Percentiles rank a stretch among this genome's conserved stretches.
Evolutionary conservation across 2,797 vertebrate genomes (phyloP).

Genomic region (Spizella passerina): DNA sequence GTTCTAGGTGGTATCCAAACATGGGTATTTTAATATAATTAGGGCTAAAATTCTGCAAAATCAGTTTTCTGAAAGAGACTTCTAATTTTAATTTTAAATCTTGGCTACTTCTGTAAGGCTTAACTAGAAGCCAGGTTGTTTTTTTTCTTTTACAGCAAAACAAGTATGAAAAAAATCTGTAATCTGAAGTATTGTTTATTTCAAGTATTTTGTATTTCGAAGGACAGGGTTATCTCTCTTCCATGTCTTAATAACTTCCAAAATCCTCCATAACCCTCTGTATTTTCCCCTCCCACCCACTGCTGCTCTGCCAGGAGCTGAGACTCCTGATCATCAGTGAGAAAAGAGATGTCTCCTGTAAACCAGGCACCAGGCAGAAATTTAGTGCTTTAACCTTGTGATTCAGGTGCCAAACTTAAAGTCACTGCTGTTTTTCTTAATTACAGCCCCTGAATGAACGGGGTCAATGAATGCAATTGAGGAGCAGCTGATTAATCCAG

Average conservation of each 20-base stretch:
- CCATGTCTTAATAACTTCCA: neutral
- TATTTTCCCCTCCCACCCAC: neutral
- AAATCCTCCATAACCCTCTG: neutral
- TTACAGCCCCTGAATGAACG: slow-evolving; percentile 43
- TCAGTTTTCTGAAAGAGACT: neutral
- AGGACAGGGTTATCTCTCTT: neutral
- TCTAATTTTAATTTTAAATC: neutral
- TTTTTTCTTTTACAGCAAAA: neutral
- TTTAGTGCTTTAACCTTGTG: slow-evolving; percentile 48
- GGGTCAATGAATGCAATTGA: slow-evolving; percentile 29
- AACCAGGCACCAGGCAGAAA: slow-evolving; percentile 40
- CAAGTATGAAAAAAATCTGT: neutral
- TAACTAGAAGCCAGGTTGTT: neutral
- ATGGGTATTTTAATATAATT: neutral
- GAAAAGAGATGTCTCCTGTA: neutral
- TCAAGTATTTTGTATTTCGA: neutral
- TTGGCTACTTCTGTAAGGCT: neutral
- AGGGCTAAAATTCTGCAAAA: neutral
- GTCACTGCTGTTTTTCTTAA: slow-evolving; percentile 31
- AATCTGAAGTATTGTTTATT: neutral
- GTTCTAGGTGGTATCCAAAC: neutral
- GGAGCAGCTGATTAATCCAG: slow-evolving; percentile 49
- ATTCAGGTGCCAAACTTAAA: slow-evolving; percentile 52
- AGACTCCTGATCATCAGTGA: neutral
- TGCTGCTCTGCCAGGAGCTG: neutral